Percentiles rank a stretch among this genome's conserved stretches.
Evolutionary conservation across 1,140 invertebrate species (phyloP).

Genomic region (Megalopta genalis): DNA sequence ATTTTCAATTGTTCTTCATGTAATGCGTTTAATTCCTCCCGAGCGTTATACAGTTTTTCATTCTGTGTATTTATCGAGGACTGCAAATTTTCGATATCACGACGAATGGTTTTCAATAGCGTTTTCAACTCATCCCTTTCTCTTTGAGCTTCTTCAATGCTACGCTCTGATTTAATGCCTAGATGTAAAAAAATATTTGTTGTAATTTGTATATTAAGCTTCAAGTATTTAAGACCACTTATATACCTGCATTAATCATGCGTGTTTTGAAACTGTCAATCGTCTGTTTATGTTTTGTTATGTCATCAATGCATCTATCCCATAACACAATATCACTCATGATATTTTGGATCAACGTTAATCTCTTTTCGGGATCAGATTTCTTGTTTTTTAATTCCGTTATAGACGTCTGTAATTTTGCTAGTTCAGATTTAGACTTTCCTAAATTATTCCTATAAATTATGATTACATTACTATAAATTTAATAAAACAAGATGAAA

Average conservation of each 20-base stretch:
- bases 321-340: conserved; percentile 84
- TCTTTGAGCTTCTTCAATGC: conserved; percentile 81
- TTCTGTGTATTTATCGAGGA: conserved; percentile 81
- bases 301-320: conserved; percentile 83
- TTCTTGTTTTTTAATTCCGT: conserved; percentile 80
- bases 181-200: background rate
- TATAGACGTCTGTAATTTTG: conserved; percentile 72
- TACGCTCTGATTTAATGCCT: conserved; percentile 76
- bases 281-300: conserved; percentile 73
- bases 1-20: conserved; percentile 82
- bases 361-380: conserved; percentile 82
- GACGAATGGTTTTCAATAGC: conserved; percentile 78
- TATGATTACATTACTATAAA: conserved; percentile 36
- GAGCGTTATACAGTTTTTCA: conserved; percentile 81
- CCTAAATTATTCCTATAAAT: conserved; percentile 66
- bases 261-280: too few relatives aligned
- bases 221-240: too few relatives aligned
- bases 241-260: too few relatives aligned
- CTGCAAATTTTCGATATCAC: conserved; percentile 81
- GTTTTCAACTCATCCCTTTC: conserved; percentile 82
- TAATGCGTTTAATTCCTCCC: conserved; percentile 81
- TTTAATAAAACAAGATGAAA: conserved; percentile 5
- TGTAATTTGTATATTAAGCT: conserved; percentile 3
- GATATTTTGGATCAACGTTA: conserved; percentile 82
- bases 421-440: conserved; percentile 69